Evolutionary conservation across 1,140 invertebrate genomes (phyloP).

Genomic region (Anagrus nilaparvatae): DNA sequence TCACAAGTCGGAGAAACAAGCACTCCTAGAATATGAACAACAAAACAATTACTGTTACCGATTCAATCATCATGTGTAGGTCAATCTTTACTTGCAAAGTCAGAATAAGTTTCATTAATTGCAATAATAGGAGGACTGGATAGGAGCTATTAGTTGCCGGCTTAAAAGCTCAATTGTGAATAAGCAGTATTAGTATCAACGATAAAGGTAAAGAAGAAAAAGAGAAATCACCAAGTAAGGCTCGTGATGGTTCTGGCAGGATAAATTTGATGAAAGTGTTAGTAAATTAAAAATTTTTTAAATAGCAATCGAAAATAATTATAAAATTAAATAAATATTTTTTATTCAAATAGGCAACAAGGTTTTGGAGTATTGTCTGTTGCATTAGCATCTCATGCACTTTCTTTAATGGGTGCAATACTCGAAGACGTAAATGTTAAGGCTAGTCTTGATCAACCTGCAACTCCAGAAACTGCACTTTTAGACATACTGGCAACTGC

Average conservation of each 20-base stretch:
- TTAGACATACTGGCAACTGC: conserved; percentile 48
- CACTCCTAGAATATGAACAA: conserved; percentile 31
- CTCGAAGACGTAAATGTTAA: conserved; percentile 48
- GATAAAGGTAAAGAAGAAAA: conserved; percentile 51
- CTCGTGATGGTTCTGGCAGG: conserved; percentile 44
- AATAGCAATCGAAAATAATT: not conserved
- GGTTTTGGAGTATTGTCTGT: conserved; percentile 73
- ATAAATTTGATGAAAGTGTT: conserved; percentile 62
- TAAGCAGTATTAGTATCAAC: conserved; percentile 41
- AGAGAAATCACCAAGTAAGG: conserved; percentile 54
- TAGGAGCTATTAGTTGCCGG: conserved; percentile 78
- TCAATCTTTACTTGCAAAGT: conserved; percentile 42
- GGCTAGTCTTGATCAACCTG: conserved; percentile 29
- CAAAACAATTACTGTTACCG: conserved; percentile 46
- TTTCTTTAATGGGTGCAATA: conserved; percentile 49
- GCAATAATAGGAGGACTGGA: conserved; percentile 63
- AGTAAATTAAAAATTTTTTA: conserved; percentile 21
- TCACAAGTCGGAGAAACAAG: conserved; percentile 25
- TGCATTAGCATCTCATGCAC: conserved; percentile 61
- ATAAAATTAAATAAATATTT: conserved; percentile 8
- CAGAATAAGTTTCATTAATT: conserved; percentile 51
- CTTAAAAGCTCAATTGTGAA: conserved; percentile 56
- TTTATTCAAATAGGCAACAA: conserved; percentile 48
- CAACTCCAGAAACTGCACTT: conserved; percentile 41
- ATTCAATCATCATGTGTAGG: conserved; percentile 51